phyloP scores from a whole-genome alignment of 1,140 invertebrate genomes.

The Oscheius sp. region DNA sequence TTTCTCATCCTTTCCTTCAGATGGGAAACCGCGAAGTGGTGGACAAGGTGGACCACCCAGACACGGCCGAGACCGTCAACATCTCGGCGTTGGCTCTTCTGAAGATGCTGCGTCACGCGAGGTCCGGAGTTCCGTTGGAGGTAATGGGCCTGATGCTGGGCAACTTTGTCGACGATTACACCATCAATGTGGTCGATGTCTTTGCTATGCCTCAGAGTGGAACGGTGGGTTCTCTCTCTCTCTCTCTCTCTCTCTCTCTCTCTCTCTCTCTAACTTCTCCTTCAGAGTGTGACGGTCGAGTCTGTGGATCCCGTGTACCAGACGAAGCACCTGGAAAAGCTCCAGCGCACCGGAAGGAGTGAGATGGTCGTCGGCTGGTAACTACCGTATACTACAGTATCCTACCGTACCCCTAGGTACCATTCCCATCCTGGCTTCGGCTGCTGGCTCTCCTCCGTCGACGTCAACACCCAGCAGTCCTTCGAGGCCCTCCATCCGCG shows the following conservation, averaged over 20 bases:
- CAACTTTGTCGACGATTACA: slow-evolving; percentile 99
- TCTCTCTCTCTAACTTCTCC: no score
- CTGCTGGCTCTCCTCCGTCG: slow-evolving; percentile 92
- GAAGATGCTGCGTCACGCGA: slow-evolving; percentile 92
- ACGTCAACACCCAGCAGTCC: slow-evolving; percentile 98
- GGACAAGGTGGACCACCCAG: slow-evolving; percentile 18
- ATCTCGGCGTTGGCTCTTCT: slow-evolving; percentile 42
- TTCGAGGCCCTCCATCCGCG: slow-evolving; percentile 96
- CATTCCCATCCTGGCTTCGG: slow-evolving; percentile 99
- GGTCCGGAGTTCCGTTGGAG: slow-evolving; percentile 98
- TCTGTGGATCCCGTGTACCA: slow-evolving; percentile 99
- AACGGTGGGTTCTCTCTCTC: no score
- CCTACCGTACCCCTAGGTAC: slow-evolving; percentile 65
- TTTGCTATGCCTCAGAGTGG: slow-evolving; percentile 99
- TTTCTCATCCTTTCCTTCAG: no score
- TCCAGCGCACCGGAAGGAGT: slow-evolving; percentile 89
- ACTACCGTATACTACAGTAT: background rate
- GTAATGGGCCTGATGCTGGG: slow-evolving; percentile 99
- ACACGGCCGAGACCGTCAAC: slow-evolving; percentile 31
- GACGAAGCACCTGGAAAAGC: slow-evolving; percentile 99
- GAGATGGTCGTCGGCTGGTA: slow-evolving; percentile 98
- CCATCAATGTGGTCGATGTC: slow-evolving; percentile 96
- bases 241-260: no score
- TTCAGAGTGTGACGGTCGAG: slow-evolving; percentile 97
- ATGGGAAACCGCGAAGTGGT: no score